A percentile compares a stretch with the other conserved stretches of the same genome.
Evolutionary conservation across 2,888 invertebrate genomes (phyloP).

Genomic region (Seira ritae): DNA sequence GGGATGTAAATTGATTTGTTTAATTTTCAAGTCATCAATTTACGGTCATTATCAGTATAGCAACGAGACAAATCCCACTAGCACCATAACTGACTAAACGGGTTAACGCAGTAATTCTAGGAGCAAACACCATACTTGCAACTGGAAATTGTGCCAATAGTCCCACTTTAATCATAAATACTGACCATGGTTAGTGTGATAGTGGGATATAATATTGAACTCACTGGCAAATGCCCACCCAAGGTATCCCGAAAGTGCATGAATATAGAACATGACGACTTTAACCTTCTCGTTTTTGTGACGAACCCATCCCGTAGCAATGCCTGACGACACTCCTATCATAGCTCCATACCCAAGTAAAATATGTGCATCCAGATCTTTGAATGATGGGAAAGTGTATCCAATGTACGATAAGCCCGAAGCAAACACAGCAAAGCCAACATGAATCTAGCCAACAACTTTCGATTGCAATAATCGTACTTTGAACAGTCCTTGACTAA

Average conservation of each 20-base stretch:
- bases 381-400: conserved; percentile 47
- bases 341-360: conserved; percentile 47
- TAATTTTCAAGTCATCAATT: too few relatives aligned
- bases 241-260: conserved; percentile 45
- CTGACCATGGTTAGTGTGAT: too few relatives aligned
- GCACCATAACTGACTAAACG: conserved; percentile 43
- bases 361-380: conserved; percentile 39
- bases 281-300: conserved; percentile 33
- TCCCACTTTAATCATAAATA: neutral
- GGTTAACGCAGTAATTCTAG: conserved; percentile 27
- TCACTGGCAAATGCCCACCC: conserved; percentile 56
- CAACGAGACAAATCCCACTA: conserved; percentile 46
- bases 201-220: neutral
- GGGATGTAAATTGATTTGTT: too few relatives aligned
- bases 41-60: conserved; percentile 60
- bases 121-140: conserved; percentile 51
- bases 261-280: conserved; percentile 38
- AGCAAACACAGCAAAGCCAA: conserved; percentile 42
- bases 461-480: too few relatives aligned
- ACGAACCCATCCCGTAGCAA: conserved; percentile 49
- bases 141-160: conserved; percentile 16
- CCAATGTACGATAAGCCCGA: conserved; percentile 46
- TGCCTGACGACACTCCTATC: conserved; percentile 47
- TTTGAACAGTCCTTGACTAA: too few relatives aligned
- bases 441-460: conserved; percentile 52